Base-by-base conservation (phyloP, 2,113 vertebrate genomes). In the Parotia lawesii region DNA sequence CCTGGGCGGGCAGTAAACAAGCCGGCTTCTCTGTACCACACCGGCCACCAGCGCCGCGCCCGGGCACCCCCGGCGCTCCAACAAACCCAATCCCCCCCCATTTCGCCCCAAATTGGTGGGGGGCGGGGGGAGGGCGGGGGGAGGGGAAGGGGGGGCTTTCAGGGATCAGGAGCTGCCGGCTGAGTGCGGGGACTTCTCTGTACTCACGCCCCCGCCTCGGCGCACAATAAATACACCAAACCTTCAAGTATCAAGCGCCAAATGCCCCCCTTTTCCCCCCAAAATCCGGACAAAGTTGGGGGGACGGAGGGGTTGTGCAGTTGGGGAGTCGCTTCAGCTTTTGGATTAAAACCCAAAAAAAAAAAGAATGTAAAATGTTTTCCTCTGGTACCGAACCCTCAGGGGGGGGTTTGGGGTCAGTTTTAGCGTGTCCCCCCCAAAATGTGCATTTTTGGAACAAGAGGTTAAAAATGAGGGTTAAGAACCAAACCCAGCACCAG, bases 191-290 rank as follows among this genome's bases (percentile, higher is more conserved):
- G 89, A 97, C 98, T 99, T 98, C 98, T 99, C 98, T 99, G 98
- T 99, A 99, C 98, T 98, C 97, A 99, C 98, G 85, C 98, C 91
- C 98, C 91, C 72, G 95, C 97, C 98, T 96, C 98, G 98, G 98
- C 98, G 97, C 98, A 99, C 98, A 99, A 99, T 97, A 98, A 98
- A 98, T 98, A 99, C 98, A 98, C 98, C 98, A 97, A 97, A 78
- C 97, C 88, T 98, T 98, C 97, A 98, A 98, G 97, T 98, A 98
- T 98, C 96, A 98, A 98, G 97, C 97, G 97, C 97, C 97, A n/a
- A 62, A 51, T 54, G 50, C 58, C 89, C 92, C 72, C 71, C 58
- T 75, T 40, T 31, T 88, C 70, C 96, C 93, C 96, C 96, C 20
- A n/a, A 71, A 57, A 75, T 56, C 17, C 2, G 1, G 74, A 64